These are phyloP conservation scores for Anthopleura sola DNA, from an alignment of 64 coral and sea anemone genomes.

Conservation along the genomic window DNA sequence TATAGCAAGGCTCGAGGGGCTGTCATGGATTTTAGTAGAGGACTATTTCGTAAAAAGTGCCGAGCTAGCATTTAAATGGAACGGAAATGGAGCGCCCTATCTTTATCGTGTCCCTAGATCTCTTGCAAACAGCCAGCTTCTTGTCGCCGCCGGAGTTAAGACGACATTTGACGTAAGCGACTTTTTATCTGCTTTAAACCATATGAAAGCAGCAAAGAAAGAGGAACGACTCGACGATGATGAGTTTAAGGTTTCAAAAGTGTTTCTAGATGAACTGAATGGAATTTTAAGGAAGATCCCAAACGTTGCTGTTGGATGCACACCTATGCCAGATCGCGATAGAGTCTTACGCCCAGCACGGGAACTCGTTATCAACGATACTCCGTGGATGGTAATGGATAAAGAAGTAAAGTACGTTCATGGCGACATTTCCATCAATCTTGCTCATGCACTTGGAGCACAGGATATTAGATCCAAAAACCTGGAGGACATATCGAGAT, in stretches of 20 bases:
- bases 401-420: slow-evolving; percentile 56
- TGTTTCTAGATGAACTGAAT: too few relatives aligned
- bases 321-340: slow-evolving; percentile 65
- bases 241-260: too few relatives aligned
- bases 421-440: slow-evolving; percentile 41
- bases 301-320: too few relatives aligned
- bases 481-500: slow-evolving; percentile 45
- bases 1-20: background rate
- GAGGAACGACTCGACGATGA: too few relatives aligned
- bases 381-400: slow-evolving; percentile 42
- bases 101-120: too few relatives aligned
- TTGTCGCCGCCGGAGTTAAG: slow-evolving; percentile 41
- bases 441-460: slow-evolving; percentile 71
- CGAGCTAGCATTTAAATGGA: too few relatives aligned
- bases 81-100: too few relatives aligned
- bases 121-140: too few relatives aligned
- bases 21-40: background rate
- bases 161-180: slow-evolving; percentile 22
- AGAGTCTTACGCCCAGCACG: slow-evolving; percentile 37
- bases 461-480: slow-evolving; percentile 51
- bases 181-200: too few relatives aligned
- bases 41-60: too few relatives aligned
- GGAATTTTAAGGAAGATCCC: too few relatives aligned
- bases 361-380: slow-evolving; percentile 62
- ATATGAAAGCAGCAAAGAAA: too few relatives aligned